Percentiles rank a stretch among this genome's conserved stretches.
phyloP scores from a whole-genome alignment of 2,113 vertebrate species.

The Myiagra hebetior region DNA sequence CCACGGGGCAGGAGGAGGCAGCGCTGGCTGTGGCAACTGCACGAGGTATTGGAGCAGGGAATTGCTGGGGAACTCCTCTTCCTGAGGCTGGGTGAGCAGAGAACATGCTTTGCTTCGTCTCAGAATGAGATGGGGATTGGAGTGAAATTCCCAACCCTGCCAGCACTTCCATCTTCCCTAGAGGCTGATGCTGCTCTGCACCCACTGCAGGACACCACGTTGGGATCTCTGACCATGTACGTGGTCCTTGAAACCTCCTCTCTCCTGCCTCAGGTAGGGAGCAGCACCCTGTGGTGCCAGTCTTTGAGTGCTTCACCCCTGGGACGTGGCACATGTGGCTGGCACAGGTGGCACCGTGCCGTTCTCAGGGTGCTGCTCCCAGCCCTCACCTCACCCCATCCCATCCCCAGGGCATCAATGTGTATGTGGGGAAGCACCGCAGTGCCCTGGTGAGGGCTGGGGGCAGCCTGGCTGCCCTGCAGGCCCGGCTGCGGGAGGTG shows the following conservation, averaged over 20 bases:
- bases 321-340: fast-evolving
- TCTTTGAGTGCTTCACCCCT: fast-evolving
- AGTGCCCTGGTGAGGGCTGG: constrained; percentile 73
- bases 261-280: constrained; percentile 83
- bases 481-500: constrained; percentile 73
- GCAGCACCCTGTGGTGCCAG: background rate
- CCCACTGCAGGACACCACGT: constrained; percentile 66
- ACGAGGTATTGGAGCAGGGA: constrained; percentile 61
- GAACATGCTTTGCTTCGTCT: background rate
- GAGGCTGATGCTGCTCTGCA: constrained; percentile 81
- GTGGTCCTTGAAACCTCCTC: constrained; percentile 80
- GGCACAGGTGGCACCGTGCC: background rate
- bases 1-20: constrained; percentile 82
- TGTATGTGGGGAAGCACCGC: constrained; percentile 85
- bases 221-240: constrained; percentile 85
- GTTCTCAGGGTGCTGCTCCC: background rate
- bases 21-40: constrained; percentile 72
- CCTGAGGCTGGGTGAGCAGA: background rate
- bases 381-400: background rate
- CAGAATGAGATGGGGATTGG: background rate
- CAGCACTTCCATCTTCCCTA: constrained; percentile 16
- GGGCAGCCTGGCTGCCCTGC: constrained; percentile 62
- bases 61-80: background rate
- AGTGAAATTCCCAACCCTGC: background rate
- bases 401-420: constrained; percentile 66